Conservation (phyloP, 2,797 vertebrate species). For the Leptatherina wallacei region DNA sequence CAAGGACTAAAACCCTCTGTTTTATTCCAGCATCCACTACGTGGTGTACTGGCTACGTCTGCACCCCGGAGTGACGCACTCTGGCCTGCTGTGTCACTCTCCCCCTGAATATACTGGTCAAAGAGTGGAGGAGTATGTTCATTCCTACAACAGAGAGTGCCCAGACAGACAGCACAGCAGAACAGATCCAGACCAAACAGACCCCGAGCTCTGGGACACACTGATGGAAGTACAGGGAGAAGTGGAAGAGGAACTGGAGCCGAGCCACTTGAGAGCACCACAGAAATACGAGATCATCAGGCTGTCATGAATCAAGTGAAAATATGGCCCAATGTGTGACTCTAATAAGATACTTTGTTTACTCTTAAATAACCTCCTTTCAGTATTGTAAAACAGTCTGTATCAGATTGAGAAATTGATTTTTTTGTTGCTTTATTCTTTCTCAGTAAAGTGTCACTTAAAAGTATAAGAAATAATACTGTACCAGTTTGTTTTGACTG, state of each 20-base stretch:
- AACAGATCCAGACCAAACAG: slow-evolving; percentile 42
- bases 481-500: slow-evolving; percentile 3
- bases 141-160: slow-evolving; percentile 90
- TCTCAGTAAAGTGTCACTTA: slow-evolving; percentile 26
- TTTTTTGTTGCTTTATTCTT: slow-evolving; percentile 39
- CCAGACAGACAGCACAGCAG: slow-evolving; percentile 84
- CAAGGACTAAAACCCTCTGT: slow-evolving; percentile 8
- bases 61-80: slow-evolving; percentile 88
- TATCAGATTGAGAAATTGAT: slow-evolving; percentile 65
- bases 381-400: slow-evolving; percentile 53
- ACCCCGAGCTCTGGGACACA: slow-evolving; percentile 72
- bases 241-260: slow-evolving; percentile 84
- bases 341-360: slow-evolving; percentile 18
- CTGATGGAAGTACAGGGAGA: slow-evolving; percentile 83
- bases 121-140: slow-evolving; percentile 87
- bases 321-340: slow-evolving; percentile 5
- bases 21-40: slow-evolving; percentile 88
- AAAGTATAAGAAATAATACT: slow-evolving; percentile 33
- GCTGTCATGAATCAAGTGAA: slow-evolving; percentile 63
- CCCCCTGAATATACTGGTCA: slow-evolving; percentile 89
- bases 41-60: slow-evolving; percentile 93
- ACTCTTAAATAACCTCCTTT: slow-evolving; percentile 9
- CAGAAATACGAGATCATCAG: slow-evolving; percentile 75
- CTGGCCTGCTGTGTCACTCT: slow-evolving; percentile 86
- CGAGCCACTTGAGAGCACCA: slow-evolving; percentile 64